Conservation (phyloP, 2,113 vertebrate species). For the Aleadryas rufinucha region DNA sequence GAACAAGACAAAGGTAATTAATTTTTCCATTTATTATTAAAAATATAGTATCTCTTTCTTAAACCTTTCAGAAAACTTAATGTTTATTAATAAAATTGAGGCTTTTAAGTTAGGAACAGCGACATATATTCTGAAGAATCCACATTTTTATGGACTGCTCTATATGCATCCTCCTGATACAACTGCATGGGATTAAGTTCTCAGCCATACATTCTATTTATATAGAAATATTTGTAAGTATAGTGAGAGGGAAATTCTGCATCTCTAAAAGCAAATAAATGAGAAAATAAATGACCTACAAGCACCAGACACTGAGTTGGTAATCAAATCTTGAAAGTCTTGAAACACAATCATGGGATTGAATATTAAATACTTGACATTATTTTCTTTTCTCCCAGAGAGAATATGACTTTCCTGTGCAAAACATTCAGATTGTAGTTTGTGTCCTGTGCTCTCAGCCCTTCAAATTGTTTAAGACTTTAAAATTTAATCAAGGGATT, state of each 20-base stretch:
- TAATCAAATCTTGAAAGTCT: constrained; percentile 72
- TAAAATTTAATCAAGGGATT: constrained; percentile 89
- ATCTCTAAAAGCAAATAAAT: constrained; percentile 37
- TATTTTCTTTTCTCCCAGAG: constrained; percentile 77
- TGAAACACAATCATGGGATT: constrained; percentile 60
- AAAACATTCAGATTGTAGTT: constrained; percentile 73
- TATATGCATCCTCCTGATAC: not conserved
- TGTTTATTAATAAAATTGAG: not conserved
- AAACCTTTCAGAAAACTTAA: not conserved
- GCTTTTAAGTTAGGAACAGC: not conserved
- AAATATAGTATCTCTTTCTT: not conserved
- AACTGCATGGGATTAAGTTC: not conserved
- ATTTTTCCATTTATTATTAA: not conserved
- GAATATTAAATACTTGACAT: constrained; percentile 73
- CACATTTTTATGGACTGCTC: not conserved
- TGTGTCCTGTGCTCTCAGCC: constrained; percentile 75
- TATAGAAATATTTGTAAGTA: constrained; percentile 48
- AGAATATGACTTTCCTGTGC: constrained; percentile 78
- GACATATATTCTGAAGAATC: not conserved
- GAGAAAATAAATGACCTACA: constrained; percentile 67
- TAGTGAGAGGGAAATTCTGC: constrained; percentile 37
- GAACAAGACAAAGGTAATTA: not conserved
- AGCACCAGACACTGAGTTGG: constrained; percentile 26
- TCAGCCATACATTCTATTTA: not conserved
- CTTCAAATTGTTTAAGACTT: constrained; percentile 84